Base-by-base conservation (phyloP, 2,113 vertebrate species). In the Lipotes vexillifer region DNA sequence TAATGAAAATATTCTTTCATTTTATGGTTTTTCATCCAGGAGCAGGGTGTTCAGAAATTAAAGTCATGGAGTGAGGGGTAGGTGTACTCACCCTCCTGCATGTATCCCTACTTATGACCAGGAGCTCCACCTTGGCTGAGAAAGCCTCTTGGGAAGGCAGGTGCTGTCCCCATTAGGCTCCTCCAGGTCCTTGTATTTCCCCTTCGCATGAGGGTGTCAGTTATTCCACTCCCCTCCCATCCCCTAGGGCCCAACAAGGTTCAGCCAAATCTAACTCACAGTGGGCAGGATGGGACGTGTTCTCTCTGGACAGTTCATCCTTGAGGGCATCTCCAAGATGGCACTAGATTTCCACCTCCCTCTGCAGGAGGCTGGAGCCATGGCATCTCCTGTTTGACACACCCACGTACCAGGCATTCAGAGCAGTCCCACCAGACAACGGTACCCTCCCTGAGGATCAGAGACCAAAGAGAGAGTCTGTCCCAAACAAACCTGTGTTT, bases 1-100 rank as follows among this genome's bases (percentile, higher is more conserved):
- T 84, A 95, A 94, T 96, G 87, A 91, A 97, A 96, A 57, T 80
- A 77, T 83, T 80, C 72, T 93, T 93, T 77, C 90, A 38, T 89
- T 82, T 93, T 95, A 83, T 49, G 81, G 74, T 75, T 87, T 92
- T 95, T 83, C 92, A 84, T 88, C 85, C 90, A 72, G 63, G 44
- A 69, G 59, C 80, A 57, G 29, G 44, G 41, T 71, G 88, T 89
- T 41, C 55, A 31, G 81, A 75, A 93, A 94, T 90, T 55, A 86
- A 90, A 90, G 72, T 78, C 33, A 3, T 3, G 0, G 15, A 80
- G 21, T 8, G n/a, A 72, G 72, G 23, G 25, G 23, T 12, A 25
- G 90, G 3, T 2, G 0, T 18, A 2, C 61, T 63, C 14, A 11
- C 44, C 36, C 23, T 91, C 77, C 33, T 77, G 27, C 41, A 6